phyloP scores from a whole-genome alignment of 2,113 vertebrate genomes.

The Terrapene triunguis region DNA sequence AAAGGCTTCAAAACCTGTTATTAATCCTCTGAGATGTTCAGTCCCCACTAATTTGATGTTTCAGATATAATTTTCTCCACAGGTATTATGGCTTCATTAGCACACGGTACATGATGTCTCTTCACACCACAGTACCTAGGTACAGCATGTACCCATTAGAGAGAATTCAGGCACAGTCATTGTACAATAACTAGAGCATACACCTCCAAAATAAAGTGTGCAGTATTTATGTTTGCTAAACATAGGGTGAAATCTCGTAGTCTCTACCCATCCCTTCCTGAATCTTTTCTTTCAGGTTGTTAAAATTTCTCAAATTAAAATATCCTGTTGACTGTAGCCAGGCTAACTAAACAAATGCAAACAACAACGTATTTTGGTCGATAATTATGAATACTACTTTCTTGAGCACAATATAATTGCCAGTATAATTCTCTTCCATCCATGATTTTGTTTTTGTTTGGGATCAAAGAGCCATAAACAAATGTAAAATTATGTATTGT shows the following conservation, averaged over 20 bases:
- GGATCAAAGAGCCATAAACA: neutral
- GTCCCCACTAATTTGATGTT: slow-evolving; percentile 75
- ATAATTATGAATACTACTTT: neutral
- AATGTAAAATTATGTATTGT: neutral
- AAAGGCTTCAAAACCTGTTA: slow-evolving; percentile 66
- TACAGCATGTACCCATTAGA: slow-evolving; percentile 69
- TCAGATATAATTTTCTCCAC: slow-evolving; percentile 68
- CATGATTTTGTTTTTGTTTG: neutral
- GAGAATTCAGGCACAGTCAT: slow-evolving; percentile 65
- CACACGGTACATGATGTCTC: slow-evolving; percentile 71
- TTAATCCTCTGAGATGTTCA: slow-evolving; percentile 72
- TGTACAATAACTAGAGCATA: slow-evolving; percentile 41
- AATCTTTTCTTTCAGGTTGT: neutral
- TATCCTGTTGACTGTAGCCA: neutral
- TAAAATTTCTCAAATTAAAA: neutral
- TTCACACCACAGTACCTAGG: slow-evolving; percentile 47
- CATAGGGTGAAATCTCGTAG: neutral
- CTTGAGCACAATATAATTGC: neutral
- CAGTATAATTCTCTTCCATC: neutral
- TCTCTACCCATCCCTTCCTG: neutral
- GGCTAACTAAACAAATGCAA: neutral
- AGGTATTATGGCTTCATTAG: slow-evolving; percentile 75
- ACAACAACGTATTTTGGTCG: neutral
- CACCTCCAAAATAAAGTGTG: slow-evolving; percentile 2
- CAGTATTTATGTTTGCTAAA: neutral